A percentile compares a stretch with the other conserved stretches of the same genome.
Conservation (phyloP, 2,797 vertebrate species). For the Merluccius polli region DNA sequence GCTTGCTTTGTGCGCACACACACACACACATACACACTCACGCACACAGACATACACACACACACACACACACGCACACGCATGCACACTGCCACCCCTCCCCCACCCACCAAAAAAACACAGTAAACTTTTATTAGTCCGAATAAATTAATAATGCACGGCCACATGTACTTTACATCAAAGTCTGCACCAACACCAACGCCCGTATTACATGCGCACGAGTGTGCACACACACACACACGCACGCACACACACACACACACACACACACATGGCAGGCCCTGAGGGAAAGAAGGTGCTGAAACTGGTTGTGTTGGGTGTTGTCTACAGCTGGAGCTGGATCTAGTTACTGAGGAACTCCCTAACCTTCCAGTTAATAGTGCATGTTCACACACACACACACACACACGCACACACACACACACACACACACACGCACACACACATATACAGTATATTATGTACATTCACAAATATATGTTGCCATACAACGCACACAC, state of each 20-base stretch:
- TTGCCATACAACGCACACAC: not conserved
- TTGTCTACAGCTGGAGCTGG: constrained; percentile 69
- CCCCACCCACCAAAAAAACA: not conserved
- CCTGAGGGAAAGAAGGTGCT: constrained; percentile 46
- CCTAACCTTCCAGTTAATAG: constrained; percentile 47
- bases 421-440: constrained; percentile 1
- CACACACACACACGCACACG: constrained; percentile 10
- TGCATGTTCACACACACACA: constrained; percentile 11
- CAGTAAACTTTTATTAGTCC: not conserved
- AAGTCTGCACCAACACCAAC: constrained; percentile 2
- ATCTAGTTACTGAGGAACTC: constrained; percentile 67
- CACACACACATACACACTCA: constrained; percentile 26
- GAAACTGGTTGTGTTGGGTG: constrained; percentile 64
- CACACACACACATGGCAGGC: constrained; percentile 19
- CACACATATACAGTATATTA: constrained; percentile 14
- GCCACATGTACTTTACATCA: constrained; percentile 23
- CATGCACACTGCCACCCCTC: constrained; percentile 11
- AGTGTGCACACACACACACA: constrained; percentile 6
- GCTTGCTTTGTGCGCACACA: constrained; percentile 24
- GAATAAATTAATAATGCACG: constrained; percentile 28
- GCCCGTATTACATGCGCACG: not conserved
- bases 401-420: constrained; percentile 16
- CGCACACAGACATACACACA: not conserved
- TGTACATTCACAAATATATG: not conserved
- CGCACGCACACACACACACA: constrained; percentile 21